Evolutionary conservation across 2,113 vertebrate species (phyloP), one percentile per base, ranked within the genome.

Genomic region (Callipepla californica): DNA sequence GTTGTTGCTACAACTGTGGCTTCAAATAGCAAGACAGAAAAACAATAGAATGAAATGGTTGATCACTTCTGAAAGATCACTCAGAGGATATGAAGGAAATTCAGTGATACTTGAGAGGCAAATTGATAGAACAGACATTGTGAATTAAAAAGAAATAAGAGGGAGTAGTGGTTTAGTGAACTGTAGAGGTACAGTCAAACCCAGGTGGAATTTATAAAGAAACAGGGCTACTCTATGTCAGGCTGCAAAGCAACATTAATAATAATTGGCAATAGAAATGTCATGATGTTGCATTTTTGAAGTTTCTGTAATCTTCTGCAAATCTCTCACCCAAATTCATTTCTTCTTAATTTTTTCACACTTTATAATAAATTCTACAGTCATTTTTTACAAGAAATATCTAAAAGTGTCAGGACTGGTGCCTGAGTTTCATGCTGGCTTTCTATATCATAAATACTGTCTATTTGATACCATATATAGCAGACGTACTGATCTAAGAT

Each of bases 401-500:
- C 51, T 70, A 19, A 47, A 1, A 1, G 25, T 51, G 48, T 65
- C 67, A 86, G 34, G 63, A 83, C 58, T 6, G 59, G 58, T 26
- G 3, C 10, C 86, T 90, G 75, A 20, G 32, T 87, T 79, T 42
- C 26, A 25, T 3, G n/a, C 74, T 1, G 8, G 57, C 50, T 80
- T 50, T 58, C 50, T 51, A 32, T 79, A 53, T n/a, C 57, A 50
- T 32, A 79, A 92, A 62, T 1, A 5, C 5, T 14, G 76, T 80
- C 23, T 47, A 93, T 75, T 36, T 4, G 30, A 84, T 93, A 82
- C 81, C 87, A 92, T 62, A 48, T 66, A 83, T 74, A 96, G 91
- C 72, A 83, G 65, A 89, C 98, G 0, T 97, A 99, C 99, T 98
- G 99, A 97, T 99, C 99, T 87, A 99, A 96, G 96, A 99, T 98